These are phyloP conservation scores for Platorchestia sp. DNA, from an alignment of 1,140 invertebrate species.

Conservation along the genomic window DNA sequence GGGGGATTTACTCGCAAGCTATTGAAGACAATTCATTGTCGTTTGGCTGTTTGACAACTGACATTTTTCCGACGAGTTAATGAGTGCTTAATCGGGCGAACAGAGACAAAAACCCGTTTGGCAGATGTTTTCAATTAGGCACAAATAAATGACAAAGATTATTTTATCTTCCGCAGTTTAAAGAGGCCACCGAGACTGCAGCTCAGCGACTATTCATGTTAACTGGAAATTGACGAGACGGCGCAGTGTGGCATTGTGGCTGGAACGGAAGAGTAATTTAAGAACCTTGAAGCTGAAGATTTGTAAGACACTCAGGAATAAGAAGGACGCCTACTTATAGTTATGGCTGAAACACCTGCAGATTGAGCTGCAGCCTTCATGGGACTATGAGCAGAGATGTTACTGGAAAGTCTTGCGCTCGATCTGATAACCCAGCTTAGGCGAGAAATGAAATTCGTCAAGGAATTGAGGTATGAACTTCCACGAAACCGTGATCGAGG, in stretches of 20 bases:
- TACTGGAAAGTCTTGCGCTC: neutral
- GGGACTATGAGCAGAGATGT: neutral
- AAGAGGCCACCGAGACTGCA: neutral
- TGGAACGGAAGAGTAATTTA: neutral
- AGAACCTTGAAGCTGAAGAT: neutral
- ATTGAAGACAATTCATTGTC: neutral
- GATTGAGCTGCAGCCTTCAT: too few species aligned
- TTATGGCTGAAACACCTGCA: neutral
- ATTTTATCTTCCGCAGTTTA: neutral
- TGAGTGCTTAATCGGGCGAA: neutral
- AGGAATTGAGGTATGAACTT: neutral
- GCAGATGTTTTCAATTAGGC: neutral
- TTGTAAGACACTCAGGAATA: neutral
- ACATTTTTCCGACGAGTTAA: neutral
- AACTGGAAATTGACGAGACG: neutral
- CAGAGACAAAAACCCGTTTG: neutral
- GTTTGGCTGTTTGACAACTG: neutral
- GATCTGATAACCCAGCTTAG: neutral
- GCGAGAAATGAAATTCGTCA: neutral
- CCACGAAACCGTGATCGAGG: neutral
- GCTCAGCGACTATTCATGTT: neutral
- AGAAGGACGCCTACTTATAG: neutral
- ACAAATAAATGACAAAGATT: neutral
- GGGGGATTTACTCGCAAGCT: neutral
- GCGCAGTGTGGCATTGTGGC: neutral